These are phyloP conservation scores for Temnothorax curvispinosus DNA, from an alignment of 1,140 invertebrate species.

Conservation along the genomic window DNA sequence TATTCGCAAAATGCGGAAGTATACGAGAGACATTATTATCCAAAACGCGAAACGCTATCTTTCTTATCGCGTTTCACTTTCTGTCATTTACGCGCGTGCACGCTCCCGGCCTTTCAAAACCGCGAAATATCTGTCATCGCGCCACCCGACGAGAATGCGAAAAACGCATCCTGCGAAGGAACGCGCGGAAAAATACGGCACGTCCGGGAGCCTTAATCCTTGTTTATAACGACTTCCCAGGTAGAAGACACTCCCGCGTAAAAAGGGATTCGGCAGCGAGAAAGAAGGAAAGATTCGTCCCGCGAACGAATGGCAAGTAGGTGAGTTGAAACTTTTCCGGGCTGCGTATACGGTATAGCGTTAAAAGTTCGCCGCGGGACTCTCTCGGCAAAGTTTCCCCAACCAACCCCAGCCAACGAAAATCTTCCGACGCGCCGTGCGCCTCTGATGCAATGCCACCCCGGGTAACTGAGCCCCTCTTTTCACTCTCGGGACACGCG, in stretches of 20 bases:
- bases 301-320: slow-evolving; percentile 66
- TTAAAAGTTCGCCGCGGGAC: slow-evolving; percentile 57
- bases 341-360: slow-evolving; percentile 60
- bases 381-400: slow-evolving; percentile 55
- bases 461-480: slow-evolving; percentile 47
- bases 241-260: slow-evolving; percentile 19
- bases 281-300: slow-evolving; percentile 50
- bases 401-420: slow-evolving; percentile 36
- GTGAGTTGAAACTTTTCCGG: slow-evolving; percentile 66
- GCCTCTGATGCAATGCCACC: slow-evolving; percentile 62
- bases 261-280: slow-evolving; percentile 21
- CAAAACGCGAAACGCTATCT: background rate
- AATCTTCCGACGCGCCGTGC: slow-evolving; percentile 37
- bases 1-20: background rate
- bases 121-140: slow-evolving; percentile 12
- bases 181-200: slow-evolving; percentile 30
- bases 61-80: background rate
- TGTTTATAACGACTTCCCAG: slow-evolving; percentile 68
- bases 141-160: background rate
- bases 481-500: slow-evolving; percentile 35
- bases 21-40: background rate
- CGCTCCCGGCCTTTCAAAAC: background rate
- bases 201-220: slow-evolving; percentile 57
- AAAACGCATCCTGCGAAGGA: slow-evolving; percentile 26
- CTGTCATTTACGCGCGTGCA: background rate